These are phyloP conservation scores for Globicephala melas DNA, from an alignment of 2,113 vertebrate genomes.

Conservation along the genomic window DNA sequence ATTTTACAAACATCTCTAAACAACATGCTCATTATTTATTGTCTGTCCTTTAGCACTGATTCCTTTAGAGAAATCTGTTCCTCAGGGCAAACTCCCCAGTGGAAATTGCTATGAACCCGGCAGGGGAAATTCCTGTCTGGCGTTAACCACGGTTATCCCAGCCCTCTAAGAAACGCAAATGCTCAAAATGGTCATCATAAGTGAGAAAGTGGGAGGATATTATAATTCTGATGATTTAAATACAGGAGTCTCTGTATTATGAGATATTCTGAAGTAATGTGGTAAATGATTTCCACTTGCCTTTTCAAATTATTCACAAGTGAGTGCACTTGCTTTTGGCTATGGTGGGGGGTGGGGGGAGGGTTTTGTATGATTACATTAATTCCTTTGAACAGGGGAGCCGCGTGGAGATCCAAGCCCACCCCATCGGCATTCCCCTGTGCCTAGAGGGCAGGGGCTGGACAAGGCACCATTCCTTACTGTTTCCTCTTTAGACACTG, in stretches of 20 bases:
- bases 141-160: neutral
- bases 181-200: neutral
- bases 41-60: neutral
- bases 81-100: neutral
- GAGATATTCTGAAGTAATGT: neutral
- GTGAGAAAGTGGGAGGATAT: neutral
- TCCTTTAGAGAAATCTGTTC: neutral
- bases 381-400: neutral
- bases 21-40: neutral
- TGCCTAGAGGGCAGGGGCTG: neutral
- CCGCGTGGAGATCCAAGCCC: fast-evolving
- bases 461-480: too few relatives aligned
- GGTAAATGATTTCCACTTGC: neutral
- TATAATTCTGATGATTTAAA: neutral
- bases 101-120: neutral
- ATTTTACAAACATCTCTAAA: neutral
- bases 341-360: too few relatives aligned
- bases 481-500: neutral
- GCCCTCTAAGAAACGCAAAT: neutral
- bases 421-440: fast-evolving
- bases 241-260: neutral
- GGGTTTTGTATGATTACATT: neutral
- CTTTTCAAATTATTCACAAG: neutral
- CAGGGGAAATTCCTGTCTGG: neutral
- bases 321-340: neutral